These are phyloP conservation scores for Chorisops tibialis DNA, from an alignment of 2,888 invertebrate genomes.

Conservation along the genomic window DNA sequence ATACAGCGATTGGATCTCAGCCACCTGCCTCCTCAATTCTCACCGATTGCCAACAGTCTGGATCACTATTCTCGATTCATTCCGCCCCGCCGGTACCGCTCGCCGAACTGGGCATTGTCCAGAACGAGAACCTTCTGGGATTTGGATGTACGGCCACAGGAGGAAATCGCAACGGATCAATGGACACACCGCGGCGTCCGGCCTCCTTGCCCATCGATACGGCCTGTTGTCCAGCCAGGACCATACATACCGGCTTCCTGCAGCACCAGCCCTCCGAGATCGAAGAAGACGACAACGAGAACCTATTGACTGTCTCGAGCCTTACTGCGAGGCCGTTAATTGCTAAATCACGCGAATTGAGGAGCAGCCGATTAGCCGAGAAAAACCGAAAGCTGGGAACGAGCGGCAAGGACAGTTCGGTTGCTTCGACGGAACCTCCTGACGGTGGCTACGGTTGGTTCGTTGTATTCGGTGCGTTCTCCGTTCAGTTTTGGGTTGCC, in stretches of 20 bases:
- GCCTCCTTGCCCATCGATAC: constrained; percentile 54
- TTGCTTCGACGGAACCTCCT: constrained; percentile 53
- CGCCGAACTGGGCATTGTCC: constrained; percentile 50
- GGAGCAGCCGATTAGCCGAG: constrained; percentile 44
- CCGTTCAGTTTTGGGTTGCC: constrained; percentile 78
- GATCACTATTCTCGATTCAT: constrained; percentile 65
- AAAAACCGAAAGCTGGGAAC: constrained; percentile 33
- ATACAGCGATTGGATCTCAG: constrained; percentile 38
- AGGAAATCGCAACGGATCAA: constrained; percentile 37
- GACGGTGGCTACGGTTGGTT: constrained; percentile 78
- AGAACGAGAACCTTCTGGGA: constrained; percentile 33
- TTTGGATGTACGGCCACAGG: constrained; percentile 35
- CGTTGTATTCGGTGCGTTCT: constrained; percentile 72
- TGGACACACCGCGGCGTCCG: constrained; percentile 50
- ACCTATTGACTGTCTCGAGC: constrained; percentile 68
- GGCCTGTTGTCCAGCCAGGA: constrained; percentile 43
- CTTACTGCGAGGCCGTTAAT: constrained; percentile 69
- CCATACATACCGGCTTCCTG: constrained; percentile 50
- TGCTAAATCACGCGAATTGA: constrained; percentile 64
- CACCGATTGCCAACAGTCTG: constrained; percentile 48
- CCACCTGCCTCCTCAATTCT: constrained; percentile 38
- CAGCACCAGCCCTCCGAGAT: constrained; percentile 53
- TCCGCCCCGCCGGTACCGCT: constrained; percentile 61
- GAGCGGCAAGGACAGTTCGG: background rate
- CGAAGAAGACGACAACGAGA: constrained; percentile 69